Base-by-base conservation (phyloP, 2,113 vertebrate species). In the Bufo bufo region DNA sequence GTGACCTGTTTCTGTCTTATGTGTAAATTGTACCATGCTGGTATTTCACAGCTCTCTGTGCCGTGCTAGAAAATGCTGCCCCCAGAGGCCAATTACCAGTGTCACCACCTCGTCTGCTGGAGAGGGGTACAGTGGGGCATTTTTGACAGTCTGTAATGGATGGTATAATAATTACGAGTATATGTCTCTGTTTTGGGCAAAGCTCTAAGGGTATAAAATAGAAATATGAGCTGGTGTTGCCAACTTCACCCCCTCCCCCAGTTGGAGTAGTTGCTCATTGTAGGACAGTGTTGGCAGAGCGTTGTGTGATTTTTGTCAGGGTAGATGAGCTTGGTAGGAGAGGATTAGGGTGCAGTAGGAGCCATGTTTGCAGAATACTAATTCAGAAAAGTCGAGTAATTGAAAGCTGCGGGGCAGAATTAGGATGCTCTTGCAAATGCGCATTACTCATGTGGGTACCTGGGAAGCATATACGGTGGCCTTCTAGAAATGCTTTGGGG, bases 321-420 rank as follows among this genome's bases (percentile, higher is more conserved):
- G 65, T 56, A 54, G 45, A 50, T 45, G 17, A 65, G 61, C 71
- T 58, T 6, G 13, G 72, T 84, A 78, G 81, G 49, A 84, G 23
- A 47, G 87, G 87, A 88, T 88, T 78, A 78, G 81, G 81, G 80
- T 66, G 71, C 71, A 47, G 59, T 84, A 2, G 45, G 74, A 58
- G 72, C 81, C 43, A 13, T 89, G 82, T 45, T 77, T 77, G 81
- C 52, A 13, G 87, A 84, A 84, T 89, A 74, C 79, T 88, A 88
- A 88, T 88, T 75, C 80, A 20, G 69, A 63, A 33, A 82, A 84
- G 63, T 84, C 69, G 75, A 78, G 71, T 23, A 66, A 12, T 58
- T 59, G 56, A 78, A 50, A 78, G 87, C 81, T 83, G 59, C 52
- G 58, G 87, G 87, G 87, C 80, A 77, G 80, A 49, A 17, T 83